Evolutionary conservation across 2,113 vertebrate species (phyloP).

Genomic region (Pristiophorus japonicus): DNA sequence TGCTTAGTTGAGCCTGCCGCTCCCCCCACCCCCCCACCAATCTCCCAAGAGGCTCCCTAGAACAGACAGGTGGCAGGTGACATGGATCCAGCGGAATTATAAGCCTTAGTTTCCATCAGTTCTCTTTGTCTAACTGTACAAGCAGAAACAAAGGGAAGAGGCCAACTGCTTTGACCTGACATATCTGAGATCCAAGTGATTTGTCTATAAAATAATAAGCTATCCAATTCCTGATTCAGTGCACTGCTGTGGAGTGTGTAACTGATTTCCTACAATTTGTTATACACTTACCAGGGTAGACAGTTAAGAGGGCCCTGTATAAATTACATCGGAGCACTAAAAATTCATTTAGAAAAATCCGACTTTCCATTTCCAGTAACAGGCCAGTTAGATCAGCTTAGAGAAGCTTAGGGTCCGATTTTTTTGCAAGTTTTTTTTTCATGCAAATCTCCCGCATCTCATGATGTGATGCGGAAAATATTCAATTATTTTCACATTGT

Average conservation of each 20-base stretch:
- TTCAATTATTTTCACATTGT: slow-evolving; percentile 32
- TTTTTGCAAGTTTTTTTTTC: background rate
- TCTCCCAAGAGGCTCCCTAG: background rate
- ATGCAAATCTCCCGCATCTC: slow-evolving; percentile 6
- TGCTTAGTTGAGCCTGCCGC: slow-evolving; percentile 39
- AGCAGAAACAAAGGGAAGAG: slow-evolving; percentile 52
- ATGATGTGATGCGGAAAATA: background rate
- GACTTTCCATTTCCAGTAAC: background rate
- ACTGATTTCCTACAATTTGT: slow-evolving; percentile 29
- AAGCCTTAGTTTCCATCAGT: slow-evolving; percentile 23
- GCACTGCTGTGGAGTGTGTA: slow-evolving; percentile 1
- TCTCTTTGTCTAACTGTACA: slow-evolving; percentile 40
- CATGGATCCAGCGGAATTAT: slow-evolving; percentile 19
- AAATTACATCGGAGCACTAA: background rate
- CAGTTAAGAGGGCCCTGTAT: slow-evolving; percentile 5
- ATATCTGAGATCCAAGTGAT: slow-evolving; percentile 32
- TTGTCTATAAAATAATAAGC: slow-evolving; percentile 29
- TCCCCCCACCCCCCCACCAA: background rate
- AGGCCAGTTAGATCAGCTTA: slow-evolving; percentile 14
- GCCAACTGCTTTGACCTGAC: slow-evolving; percentile 49
- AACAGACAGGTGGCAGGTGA: slow-evolving; percentile 31
- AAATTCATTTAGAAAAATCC: slow-evolving; percentile 4
- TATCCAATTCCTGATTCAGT: slow-evolving; percentile 25
- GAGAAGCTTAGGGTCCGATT: background rate
- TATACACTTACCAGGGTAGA: background rate